phyloP scores from a whole-genome alignment of 2,797 vertebrate genomes.

The Coregonus sp. region DNA sequence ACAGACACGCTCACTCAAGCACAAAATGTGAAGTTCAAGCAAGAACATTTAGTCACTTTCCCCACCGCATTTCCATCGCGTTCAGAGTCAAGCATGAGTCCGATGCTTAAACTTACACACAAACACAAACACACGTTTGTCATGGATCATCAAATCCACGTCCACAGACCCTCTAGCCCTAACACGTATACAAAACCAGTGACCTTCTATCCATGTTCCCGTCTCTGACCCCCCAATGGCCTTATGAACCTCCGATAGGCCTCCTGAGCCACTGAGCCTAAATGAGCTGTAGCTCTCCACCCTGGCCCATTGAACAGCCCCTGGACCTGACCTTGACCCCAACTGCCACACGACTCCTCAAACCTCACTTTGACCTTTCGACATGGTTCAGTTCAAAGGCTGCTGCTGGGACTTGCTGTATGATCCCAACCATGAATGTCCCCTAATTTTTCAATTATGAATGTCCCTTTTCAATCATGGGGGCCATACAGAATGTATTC shows the following conservation, averaged over 20 bases:
- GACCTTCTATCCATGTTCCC: not conserved
- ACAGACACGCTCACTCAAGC: conserved; percentile 68
- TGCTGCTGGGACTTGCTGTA: not conserved
- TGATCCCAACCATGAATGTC: not conserved
- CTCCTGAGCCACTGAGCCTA: not conserved
- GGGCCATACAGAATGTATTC: not conserved
- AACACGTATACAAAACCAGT: not conserved
- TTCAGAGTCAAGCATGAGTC: conserved; percentile 48
- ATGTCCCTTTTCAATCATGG: not conserved
- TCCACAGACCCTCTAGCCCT: not conserved
- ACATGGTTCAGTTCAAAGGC: conserved; percentile 16
- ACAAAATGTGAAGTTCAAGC: conserved; percentile 74
- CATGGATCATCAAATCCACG: not conserved
- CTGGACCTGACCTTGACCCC: conserved; percentile 29
- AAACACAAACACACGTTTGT: conserved; percentile 11
- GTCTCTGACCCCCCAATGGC: not conserved
- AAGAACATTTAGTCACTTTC: conserved; percentile 62
- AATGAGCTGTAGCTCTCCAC: not conserved
- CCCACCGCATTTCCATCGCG: conserved; percentile 58
- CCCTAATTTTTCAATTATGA: not conserved
- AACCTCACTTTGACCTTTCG: conserved; percentile 45
- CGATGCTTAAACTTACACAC: conserved; percentile 49
- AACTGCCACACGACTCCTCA: conserved; percentile 44
- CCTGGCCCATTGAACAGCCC: not conserved
- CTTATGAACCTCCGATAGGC: not conserved